These are phyloP conservation scores for Mobula hypostoma DNA, from an alignment of 2,113 vertebrate genomes.

Conservation along the genomic window DNA sequence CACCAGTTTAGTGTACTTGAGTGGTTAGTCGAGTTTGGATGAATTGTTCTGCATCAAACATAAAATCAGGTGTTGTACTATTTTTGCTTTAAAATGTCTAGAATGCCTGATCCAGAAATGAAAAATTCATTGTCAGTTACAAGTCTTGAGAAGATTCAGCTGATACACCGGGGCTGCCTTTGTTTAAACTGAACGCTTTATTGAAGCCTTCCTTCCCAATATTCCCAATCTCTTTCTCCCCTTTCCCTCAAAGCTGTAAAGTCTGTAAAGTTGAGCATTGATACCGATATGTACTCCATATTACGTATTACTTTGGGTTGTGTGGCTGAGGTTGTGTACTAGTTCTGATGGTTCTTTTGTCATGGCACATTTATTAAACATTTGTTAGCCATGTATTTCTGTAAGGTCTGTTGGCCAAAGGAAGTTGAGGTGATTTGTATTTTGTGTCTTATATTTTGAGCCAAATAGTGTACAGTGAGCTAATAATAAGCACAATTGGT, in stretches of 20 bases:
- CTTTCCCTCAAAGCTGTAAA: neutral
- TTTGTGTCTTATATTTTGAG: conserved; percentile 7
- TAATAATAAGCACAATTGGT: neutral
- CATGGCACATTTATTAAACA: neutral
- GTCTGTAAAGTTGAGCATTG: neutral
- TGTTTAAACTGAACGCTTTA: conserved; percentile 18
- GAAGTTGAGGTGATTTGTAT: neutral
- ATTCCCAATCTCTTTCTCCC: neutral
- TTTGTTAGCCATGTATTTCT: conserved; percentile 15
- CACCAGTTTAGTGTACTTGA: neutral
- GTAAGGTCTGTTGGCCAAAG: conserved; percentile 17
- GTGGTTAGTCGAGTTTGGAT: neutral
- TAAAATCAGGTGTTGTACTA: neutral
- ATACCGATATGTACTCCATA: neutral
- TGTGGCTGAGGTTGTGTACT: neutral
- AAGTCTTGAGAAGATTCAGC: neutral
- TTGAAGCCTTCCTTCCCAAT: conserved; percentile 10
- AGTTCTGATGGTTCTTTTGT: neutral
- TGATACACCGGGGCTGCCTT: neutral
- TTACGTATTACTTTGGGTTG: neutral
- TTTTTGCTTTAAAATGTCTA: neutral
- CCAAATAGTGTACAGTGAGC: neutral
- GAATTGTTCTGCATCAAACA: conserved; percentile 11
- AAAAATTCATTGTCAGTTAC: neutral
- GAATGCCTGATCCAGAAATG: neutral